These are phyloP conservation scores for Parapsyche elsis DNA, from an alignment of 1,140 invertebrate species.

Conservation along the genomic window DNA sequence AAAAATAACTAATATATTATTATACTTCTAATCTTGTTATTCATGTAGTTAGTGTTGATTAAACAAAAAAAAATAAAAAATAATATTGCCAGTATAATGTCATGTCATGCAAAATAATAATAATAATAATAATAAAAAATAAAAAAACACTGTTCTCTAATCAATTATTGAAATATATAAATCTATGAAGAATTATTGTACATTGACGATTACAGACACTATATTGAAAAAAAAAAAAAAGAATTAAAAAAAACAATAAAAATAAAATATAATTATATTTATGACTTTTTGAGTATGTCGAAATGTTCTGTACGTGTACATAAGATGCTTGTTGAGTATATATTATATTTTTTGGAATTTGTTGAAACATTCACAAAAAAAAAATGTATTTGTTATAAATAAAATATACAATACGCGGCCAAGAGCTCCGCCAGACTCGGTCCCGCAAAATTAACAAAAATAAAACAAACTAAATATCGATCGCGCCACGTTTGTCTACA, in stretches of 20 bases:
- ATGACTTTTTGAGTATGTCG: slow-evolving; percentile 5
- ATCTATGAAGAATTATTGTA: slow-evolving; percentile 37
- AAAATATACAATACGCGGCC: too few relatives aligned
- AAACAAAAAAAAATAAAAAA: slow-evolving; percentile 12
- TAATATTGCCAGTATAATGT: slow-evolving; percentile 52
- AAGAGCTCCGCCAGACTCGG: too few relatives aligned
- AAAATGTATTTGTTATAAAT: too few relatives aligned
- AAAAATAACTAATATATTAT: slow-evolving; percentile 46
- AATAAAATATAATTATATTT: background rate
- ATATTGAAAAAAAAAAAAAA: background rate
- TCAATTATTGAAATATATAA: slow-evolving; percentile 10
- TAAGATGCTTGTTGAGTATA: slow-evolving; percentile 24
- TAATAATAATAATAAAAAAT: slow-evolving; percentile 1
- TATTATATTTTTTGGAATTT: slow-evolving; percentile 16
- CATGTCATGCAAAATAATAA: slow-evolving; percentile 50
- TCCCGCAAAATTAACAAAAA: too few relatives aligned
- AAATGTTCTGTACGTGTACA: slow-evolving; percentile 11
- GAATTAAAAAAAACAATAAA: background rate
- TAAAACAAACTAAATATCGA: too few relatives aligned
- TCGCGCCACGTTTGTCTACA: too few relatives aligned
- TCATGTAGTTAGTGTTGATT: slow-evolving; percentile 55
- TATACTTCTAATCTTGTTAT: slow-evolving; percentile 55
- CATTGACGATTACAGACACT: slow-evolving; percentile 5
- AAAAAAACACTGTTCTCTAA: slow-evolving; percentile 6
- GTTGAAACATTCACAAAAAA: background rate